Base-by-base conservation (phyloP, 2,888 invertebrate genomes). In the Dasypogon diadema region DNA sequence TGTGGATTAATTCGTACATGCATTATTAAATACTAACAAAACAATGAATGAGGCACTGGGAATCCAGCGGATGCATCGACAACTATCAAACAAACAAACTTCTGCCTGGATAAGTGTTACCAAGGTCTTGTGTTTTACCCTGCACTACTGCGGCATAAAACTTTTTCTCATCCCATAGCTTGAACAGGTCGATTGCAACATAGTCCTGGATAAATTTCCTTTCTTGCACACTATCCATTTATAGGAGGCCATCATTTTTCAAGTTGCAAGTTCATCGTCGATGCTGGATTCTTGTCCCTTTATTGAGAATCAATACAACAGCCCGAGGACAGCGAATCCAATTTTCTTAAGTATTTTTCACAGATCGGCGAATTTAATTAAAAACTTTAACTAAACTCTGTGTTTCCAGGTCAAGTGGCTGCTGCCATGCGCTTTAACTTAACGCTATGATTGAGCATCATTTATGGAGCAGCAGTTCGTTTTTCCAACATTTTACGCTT, bases 341-440 rank as follows among this genome's bases (percentile, higher is more conserved):
- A 77, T 77, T 77, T 77, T 77, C 77, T 77, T 75, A 75, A 77
- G 77, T 76, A 77, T 77, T 77, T 76, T 76, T 77, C 74, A 76
- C 76, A 77, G 76, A 77, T 76, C 77, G 76, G 72, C 76, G 77
- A 76, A 77, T 77, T 77, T 77, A 77, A 77, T 77, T 77, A 77
- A 77, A 77, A 77, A 77, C 74, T 77, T 77, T 77, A 77, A 76
- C 76, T 74, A 34, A 77, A 77, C 75, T 77, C 75, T 48, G 75
- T 77, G n/a, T 77, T 77, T 77, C 76, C 77, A 75, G 77, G 77
- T 77, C 77, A 77, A 77, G 65, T 70, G 72, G 63, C 76, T 56
- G 30, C 54, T 70, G 72, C 42, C 74, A 77, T 76, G 75, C 77
- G 76, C 75, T 51, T 48, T 68, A 26, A 30, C 51, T 24, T 24